Percentiles rank a stretch among this genome's conserved stretches.
phyloP scores from a whole-genome alignment of 2,888 invertebrate species.

The Amiota minor region DNA sequence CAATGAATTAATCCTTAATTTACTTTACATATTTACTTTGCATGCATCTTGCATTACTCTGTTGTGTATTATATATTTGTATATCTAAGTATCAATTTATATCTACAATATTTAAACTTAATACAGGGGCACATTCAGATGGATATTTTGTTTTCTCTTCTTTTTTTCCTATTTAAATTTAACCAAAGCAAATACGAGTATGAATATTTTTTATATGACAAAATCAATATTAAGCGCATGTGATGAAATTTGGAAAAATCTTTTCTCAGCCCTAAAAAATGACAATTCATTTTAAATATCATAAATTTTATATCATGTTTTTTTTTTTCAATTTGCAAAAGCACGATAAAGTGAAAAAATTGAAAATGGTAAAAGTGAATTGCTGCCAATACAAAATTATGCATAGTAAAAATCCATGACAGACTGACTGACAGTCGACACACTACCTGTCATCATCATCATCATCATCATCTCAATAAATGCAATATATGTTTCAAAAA shows the following conservation, averaged over 20 bases:
- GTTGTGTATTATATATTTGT: conserved; percentile 38
- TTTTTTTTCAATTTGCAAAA: conserved; percentile 63
- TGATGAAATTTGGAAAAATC: not conserved
- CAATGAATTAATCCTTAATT: not conserved
- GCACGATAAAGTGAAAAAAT: conserved; percentile 28
- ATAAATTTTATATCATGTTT: conserved; percentile 23
- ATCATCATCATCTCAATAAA: conserved; percentile 51
- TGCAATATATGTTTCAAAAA: not conserved
- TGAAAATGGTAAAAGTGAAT: conserved; percentile 34
- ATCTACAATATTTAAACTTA: no score
- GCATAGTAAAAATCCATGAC: conserved; percentile 59
- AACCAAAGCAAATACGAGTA: conserved; percentile 28
- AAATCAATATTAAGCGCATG: conserved; percentile 49
- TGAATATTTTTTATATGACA: conserved; percentile 53
- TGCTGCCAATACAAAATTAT: conserved; percentile 65
- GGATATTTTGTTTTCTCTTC: no score
- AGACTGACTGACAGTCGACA: conserved; percentile 28
- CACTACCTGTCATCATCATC: conserved; percentile 65
- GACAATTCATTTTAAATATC: not conserved
- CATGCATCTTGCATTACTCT: not conserved
- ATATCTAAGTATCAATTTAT: not conserved
- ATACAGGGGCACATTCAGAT: no score
- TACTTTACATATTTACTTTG: no score
- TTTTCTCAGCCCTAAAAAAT: not conserved
- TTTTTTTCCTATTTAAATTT: not conserved